phyloP scores from a whole-genome alignment of 2,888 invertebrate species.

The Melanostoma scalare region DNA sequence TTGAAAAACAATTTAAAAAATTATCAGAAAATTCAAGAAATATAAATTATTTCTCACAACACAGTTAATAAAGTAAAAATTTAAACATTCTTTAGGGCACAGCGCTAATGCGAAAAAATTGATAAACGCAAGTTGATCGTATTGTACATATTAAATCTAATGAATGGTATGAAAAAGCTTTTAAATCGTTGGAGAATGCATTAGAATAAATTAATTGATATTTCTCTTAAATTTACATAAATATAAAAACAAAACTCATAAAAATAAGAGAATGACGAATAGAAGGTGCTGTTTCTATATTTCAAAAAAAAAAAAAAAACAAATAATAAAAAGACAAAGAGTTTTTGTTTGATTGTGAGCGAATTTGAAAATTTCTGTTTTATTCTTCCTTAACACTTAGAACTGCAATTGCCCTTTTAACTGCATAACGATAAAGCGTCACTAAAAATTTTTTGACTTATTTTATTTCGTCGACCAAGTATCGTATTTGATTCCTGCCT shows the following conservation, averaged over 20 bases:
- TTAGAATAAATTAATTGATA: constrained; percentile 8
- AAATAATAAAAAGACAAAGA: not conserved
- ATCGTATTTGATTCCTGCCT: constrained; percentile 22
- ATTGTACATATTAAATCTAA: constrained; percentile 39
- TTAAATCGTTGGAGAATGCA: constrained; percentile 31
- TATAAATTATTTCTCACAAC: constrained; percentile 12
- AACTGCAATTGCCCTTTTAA: not conserved
- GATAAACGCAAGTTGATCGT: constrained; percentile 23
- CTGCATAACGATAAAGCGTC: not conserved
- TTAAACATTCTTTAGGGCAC: constrained; percentile 53
- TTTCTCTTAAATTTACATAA: constrained; percentile 7
- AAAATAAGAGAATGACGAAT: not conserved
- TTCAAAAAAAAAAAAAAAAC: not conserved
- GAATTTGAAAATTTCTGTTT: not conserved
- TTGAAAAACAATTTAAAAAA: too few relatives aligned
- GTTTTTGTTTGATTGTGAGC: not conserved
- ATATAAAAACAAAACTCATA: not conserved
- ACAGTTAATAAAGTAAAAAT: constrained; percentile 26
- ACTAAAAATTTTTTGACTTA: constrained; percentile 5
- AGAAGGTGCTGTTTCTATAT: constrained; percentile 28
- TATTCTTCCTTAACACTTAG: not conserved
- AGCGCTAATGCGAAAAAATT: constrained; percentile 55
- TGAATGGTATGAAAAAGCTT: constrained; percentile 57
- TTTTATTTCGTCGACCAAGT: constrained; percentile 3
- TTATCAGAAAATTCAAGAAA: constrained; percentile 9